Conservation (phyloP, 2,113 vertebrate genomes). For the Puntigrus tetrazona region DNA sequence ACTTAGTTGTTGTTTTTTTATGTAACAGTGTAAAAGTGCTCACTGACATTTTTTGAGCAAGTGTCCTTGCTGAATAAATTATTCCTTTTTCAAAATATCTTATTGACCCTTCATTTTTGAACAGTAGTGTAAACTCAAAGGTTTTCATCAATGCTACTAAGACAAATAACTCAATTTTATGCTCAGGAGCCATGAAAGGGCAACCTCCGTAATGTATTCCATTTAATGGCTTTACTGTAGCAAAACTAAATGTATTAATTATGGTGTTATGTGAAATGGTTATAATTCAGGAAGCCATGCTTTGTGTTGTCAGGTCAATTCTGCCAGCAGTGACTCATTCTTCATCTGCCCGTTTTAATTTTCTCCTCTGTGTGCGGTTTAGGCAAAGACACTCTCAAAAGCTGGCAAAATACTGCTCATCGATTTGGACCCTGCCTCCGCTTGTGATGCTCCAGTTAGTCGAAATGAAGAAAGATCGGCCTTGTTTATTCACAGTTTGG, state of each 20-base stretch:
- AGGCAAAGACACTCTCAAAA: constrained; percentile 50
- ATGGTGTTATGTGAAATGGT: not conserved
- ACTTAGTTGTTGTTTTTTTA: not conserved
- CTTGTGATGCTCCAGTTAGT: constrained; percentile 56
- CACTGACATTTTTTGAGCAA: not conserved
- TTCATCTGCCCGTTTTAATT: constrained; percentile 31
- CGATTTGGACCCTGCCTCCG: constrained; percentile 61
- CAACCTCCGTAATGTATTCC: not conserved
- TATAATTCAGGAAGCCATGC: not conserved
- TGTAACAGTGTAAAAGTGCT: not conserved
- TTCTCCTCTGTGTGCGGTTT: constrained; percentile 48
- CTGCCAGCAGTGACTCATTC: not conserved
- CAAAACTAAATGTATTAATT: not conserved
- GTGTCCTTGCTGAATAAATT: not conserved
- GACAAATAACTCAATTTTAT: not conserved
- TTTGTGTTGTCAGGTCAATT: not conserved
- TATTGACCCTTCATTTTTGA: not conserved
- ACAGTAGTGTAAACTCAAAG: not conserved
- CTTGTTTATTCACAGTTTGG: constrained; percentile 59
- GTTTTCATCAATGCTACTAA: not conserved
- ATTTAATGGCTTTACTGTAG: not conserved
- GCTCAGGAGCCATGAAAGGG: no score
- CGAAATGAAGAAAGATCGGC: constrained; percentile 57
- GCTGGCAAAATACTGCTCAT: constrained; percentile 45
- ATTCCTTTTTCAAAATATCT: not conserved